Base-by-base conservation (phyloP, 2,888 invertebrate species). In the Atethmia centrago region DNA sequence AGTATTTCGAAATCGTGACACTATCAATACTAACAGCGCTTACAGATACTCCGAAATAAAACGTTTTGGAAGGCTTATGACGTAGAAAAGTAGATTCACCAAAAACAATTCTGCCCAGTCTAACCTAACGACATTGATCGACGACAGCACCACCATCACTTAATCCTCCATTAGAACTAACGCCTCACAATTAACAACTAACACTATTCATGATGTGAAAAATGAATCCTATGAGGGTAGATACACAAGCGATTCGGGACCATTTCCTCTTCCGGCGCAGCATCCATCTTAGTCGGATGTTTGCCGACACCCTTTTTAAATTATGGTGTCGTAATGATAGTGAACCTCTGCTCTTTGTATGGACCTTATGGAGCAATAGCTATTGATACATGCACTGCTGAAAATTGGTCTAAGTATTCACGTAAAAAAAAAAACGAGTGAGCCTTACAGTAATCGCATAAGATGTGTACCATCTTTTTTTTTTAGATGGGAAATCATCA, bases 241-340 rank as follows among this genome's bases (percentile, higher is more conserved):
- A 92, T 91, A 90, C 83, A 87, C 86, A 88, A 86, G 87, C 88
- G 93, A 93, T 93, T 90, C 92, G 87, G 90, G 88, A 93, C 92
- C 95, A 94, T 95, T 94, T 95, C 95, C 95, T 88, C 53, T 93
- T 95, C 94, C 95, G 92, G 85, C 63, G 71, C 71, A 70, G 91
- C 92, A 95, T 95, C 94, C 92, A 95, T 95, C 95, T 94, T 91
- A 92, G 93, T 94, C 94, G 93, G 94, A 93, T 90, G 92, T 92
- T 87, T 88, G 86, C 67, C 90, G 93, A 94, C 95, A 93, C 95
- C 93, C 92, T 92, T 93, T 90, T 93, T 92, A 94, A 94, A 91
- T 92, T 88, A 89, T 91, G 88, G 89, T 86, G 86, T 82, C 77
- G 83, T 89, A 90, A 89, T 91, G 90, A 89, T 88, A 25, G 77